These are phyloP conservation scores for Crypturellus undulatus DNA, from an alignment of 2,113 vertebrate species.

Conservation along the genomic window DNA sequence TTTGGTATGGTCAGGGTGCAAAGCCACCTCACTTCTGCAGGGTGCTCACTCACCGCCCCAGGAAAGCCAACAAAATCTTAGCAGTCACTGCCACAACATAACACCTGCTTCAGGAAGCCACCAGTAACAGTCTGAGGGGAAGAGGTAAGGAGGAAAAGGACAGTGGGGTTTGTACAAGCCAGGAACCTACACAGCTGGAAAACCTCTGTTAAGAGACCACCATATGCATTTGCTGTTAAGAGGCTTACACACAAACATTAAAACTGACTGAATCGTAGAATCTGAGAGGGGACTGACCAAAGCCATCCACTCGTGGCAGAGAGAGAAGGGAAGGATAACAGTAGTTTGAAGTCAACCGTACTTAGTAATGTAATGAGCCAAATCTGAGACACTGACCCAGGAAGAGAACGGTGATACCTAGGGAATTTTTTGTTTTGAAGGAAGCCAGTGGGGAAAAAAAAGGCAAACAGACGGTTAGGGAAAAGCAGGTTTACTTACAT, in stretches of 20 bases:
- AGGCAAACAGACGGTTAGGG: background rate
- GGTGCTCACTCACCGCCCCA: background rate
- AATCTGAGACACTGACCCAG: background rate
- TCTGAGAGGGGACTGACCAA: background rate
- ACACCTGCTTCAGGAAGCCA: background rate
- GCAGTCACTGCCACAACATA: background rate
- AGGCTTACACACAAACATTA: background rate
- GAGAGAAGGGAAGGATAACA: background rate
- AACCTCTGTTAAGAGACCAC: background rate
- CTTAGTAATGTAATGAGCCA: background rate
- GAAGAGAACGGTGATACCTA: background rate
- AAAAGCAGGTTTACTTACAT: background rate
- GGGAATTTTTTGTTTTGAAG: background rate
- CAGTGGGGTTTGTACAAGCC: background rate
- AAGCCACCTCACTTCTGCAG: background rate
- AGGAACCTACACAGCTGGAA: background rate
- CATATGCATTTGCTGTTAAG: background rate
- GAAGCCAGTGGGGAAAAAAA: background rate
- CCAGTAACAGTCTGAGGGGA: background rate
- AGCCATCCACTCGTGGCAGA: background rate
- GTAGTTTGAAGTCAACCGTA: background rate
- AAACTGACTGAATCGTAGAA: background rate
- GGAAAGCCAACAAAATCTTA: background rate
- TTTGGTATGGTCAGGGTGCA: background rate
- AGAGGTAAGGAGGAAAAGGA: background rate